A percentile compares a stretch with the other conserved stretches of the same genome.
These are phyloP conservation scores for Petromus typicus DNA, from an alignment of 2,113 vertebrate species.

Conservation along the genomic window DNA sequence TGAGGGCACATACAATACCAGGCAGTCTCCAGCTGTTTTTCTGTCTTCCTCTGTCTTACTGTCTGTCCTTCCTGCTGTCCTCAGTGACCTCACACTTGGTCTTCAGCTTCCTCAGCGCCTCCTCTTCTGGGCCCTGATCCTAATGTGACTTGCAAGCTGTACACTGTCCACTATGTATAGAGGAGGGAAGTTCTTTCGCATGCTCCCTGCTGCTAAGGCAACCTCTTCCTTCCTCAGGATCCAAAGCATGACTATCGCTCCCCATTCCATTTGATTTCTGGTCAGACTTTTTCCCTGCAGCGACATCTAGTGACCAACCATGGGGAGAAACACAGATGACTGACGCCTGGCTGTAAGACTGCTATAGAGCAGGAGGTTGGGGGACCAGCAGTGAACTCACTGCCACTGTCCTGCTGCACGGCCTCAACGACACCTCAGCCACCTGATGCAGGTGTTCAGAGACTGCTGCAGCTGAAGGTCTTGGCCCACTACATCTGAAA, in stretches of 20 bases:
- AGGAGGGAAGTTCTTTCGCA: constrained; percentile 43
- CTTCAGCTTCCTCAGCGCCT: neutral
- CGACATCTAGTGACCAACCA: constrained; percentile 79
- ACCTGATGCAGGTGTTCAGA: accelerated
- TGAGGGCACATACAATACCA: accelerated
- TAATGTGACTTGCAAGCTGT: neutral
- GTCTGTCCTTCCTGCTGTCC: too few species aligned
- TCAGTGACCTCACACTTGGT: neutral
- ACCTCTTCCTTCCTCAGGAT: constrained; percentile 66
- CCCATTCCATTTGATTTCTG: constrained; percentile 9
- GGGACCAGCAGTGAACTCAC: neutral
- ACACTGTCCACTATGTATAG: accelerated
- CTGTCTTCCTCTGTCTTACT: neutral
- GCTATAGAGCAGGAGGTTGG: accelerated
- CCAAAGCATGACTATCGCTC: constrained; percentile 52
- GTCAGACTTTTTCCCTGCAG: constrained; percentile 77
- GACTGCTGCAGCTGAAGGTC: accelerated
- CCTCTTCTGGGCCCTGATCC: neutral
- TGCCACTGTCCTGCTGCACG: too few species aligned
- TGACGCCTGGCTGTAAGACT: neutral
- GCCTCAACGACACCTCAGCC: neutral
- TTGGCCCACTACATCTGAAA: accelerated
- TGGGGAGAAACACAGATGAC: neutral
- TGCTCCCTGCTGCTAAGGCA: constrained; percentile 58
- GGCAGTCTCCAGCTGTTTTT: neutral